Evolutionary conservation across 2,113 vertebrate species (phyloP).

Genomic region (Notothenia coriiceps): DNA sequence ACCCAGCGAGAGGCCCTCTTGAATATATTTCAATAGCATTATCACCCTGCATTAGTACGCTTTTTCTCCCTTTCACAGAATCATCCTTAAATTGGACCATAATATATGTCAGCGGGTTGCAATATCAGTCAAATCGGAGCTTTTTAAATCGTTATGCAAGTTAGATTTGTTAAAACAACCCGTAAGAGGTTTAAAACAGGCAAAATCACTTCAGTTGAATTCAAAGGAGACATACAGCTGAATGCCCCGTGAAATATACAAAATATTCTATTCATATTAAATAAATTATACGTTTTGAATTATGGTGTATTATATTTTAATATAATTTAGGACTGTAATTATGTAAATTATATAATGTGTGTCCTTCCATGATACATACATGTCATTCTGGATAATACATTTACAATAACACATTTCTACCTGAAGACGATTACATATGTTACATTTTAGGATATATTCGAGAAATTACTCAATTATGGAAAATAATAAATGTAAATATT

Average conservation of each 20-base stretch:
- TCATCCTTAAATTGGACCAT: slow-evolving; percentile 68
- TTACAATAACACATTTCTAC: slow-evolving; percentile 14
- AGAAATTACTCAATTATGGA: not conserved
- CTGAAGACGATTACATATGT: not conserved
- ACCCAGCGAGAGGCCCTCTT: slow-evolving; percentile 80
- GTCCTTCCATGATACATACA: not conserved
- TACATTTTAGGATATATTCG: not conserved
- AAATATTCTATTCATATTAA: slow-evolving; percentile 32
- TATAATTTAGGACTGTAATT: slow-evolving; percentile 19
- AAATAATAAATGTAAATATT: not conserved
- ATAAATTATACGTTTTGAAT: not conserved
- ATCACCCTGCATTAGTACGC: slow-evolving; percentile 75
- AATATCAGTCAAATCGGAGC: slow-evolving; percentile 49
- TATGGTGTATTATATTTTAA: slow-evolving; percentile 17
- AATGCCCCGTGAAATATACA: slow-evolving; percentile 20
- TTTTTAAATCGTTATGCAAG: slow-evolving; percentile 48
- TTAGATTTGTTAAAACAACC: slow-evolving; percentile 27
- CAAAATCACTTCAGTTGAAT: slow-evolving; percentile 13
- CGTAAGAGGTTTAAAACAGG: not conserved
- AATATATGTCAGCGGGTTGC: slow-evolving; percentile 60
- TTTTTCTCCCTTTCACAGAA: slow-evolving; percentile 62
- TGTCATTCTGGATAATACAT: not conserved
- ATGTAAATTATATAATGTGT: slow-evolving; percentile 38
- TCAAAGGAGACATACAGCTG: not conserved
- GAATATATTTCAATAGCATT: slow-evolving; percentile 85